These are phyloP conservation scores for Tor tambroides DNA, from an alignment of 2,113 vertebrate species.

Conservation along the genomic window DNA sequence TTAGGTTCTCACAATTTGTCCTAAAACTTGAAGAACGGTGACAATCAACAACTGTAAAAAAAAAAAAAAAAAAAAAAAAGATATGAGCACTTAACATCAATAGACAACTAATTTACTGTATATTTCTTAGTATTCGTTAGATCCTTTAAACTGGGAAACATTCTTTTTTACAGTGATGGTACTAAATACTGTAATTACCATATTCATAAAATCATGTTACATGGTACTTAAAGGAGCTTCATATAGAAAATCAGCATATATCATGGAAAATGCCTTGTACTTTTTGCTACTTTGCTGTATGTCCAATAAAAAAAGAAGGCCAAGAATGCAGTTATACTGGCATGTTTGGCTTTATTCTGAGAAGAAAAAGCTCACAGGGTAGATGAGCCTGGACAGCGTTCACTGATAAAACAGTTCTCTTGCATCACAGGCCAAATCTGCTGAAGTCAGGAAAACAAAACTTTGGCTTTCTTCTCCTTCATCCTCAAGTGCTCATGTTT, in stretches of 20 bases:
- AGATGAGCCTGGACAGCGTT: slow-evolving; percentile 5
- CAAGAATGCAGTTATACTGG: not conserved
- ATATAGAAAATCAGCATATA: not conserved
- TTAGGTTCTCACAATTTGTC: not conserved
- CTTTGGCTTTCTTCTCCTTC: slow-evolving; percentile 62
- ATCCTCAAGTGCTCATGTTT: slow-evolving; percentile 64
- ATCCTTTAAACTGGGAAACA: not conserved
- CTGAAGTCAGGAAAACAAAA: slow-evolving; percentile 38
- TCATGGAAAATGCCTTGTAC: not conserved
- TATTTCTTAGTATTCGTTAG: no score
- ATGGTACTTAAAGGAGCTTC: not conserved
- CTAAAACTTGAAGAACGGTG: not conserved
- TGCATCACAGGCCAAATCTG: slow-evolving; percentile 43
- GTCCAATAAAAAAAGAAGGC: not conserved
- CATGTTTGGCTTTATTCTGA: slow-evolving; percentile 16
- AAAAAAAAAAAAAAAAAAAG: not conserved
- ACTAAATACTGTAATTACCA: not conserved
- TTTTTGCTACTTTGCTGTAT: not conserved
- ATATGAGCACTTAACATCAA: no score
- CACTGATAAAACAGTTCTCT: not conserved
- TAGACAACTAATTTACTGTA: no score
- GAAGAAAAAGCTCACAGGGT: not conserved
- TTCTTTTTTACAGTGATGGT: not conserved
- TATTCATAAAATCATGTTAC: not conserved
- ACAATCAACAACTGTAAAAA: not conserved